These are phyloP conservation scores for Tragelaphus imberbis DNA, from an alignment of 2,113 vertebrate genomes.

Conservation along the genomic window DNA sequence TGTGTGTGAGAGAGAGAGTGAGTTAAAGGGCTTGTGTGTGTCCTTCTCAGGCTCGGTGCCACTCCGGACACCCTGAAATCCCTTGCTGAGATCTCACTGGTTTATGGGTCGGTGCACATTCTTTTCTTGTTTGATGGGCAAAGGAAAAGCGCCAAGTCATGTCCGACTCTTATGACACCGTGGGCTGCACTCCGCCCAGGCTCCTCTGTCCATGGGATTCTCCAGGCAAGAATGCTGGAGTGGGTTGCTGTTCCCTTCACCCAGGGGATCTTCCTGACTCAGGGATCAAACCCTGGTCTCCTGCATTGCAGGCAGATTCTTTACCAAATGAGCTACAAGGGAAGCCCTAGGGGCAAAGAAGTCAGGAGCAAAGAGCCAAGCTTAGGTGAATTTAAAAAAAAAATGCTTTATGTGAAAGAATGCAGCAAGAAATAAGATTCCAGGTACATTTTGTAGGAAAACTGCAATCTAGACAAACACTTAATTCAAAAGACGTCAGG, in stretches of 20 bases:
- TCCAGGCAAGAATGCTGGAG: background rate
- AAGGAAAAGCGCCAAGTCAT: background rate
- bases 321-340: background rate
- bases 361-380: background rate
- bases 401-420: background rate
- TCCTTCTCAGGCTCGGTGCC: background rate
- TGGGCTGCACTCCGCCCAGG: background rate
- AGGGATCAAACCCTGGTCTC: background rate
- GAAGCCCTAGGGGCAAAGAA: background rate
- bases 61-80: accelerated
- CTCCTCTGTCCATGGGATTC: background rate
- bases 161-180: background rate
- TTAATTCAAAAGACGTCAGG: too few relatives aligned
- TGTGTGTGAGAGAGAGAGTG: background rate
- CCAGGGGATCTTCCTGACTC: background rate
- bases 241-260: background rate
- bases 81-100: background rate
- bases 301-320: background rate
- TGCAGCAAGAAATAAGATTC: background rate
- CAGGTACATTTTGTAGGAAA: background rate
- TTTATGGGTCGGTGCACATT: accelerated
- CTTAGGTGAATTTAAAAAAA: background rate
- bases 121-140: background rate
- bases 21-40: background rate
- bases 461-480: background rate